Evolutionary conservation across 2,797 vertebrate genomes (phyloP), one percentile per base, ranked within the genome.

Genomic region (Chromobotia macracanthus): DNA sequence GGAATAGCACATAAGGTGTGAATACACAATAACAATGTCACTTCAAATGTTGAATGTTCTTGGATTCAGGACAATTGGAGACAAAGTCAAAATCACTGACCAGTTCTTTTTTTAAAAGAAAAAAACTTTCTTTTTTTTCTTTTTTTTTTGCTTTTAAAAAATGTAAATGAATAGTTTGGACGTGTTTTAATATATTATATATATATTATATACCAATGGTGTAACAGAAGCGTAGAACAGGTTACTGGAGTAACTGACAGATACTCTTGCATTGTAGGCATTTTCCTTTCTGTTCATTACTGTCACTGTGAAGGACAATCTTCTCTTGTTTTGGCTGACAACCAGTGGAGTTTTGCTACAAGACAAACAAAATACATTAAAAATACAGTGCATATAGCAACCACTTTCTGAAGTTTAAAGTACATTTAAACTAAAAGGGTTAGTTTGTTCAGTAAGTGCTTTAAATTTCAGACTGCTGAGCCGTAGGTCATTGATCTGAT

Each of bases 181-280:
- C 50, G 4, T 28, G 28, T 28, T 28, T 4, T 60, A 25, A 28
- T 28, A 18, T 60, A 18, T 60, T 15, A 28, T 28, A 18, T 60
- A 18, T 60, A 91, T 28, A 28, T 28, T 2, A 55, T 90, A 0
- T 88, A 95, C 95, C 64, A 90, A 86, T 81, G 86, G 81, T 75
- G 91, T 91, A 0, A 90, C 91, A 0, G 94, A 95, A 66, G 95
- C 90, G 65, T 95, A 96, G 89, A 94, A 95, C 82, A 95, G 84
- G 85, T 94, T 95, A 80, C 92, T 90, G 48, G 95, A 95, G 91
- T 93, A 95, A 0, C 79, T 80, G 50, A 91, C 86, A 7, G 86
- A 87, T 71, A 96, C 87, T 61, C 88, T 89, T 48, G 93, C 91
- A 84, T 95, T 95, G 84, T 95, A 96, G 0, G 95, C 93, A 44